Evolutionary conservation across 2,113 vertebrate genomes (phyloP), one percentile per base, ranked within the genome.

Genomic region (Balaeniceps rex): DNA sequence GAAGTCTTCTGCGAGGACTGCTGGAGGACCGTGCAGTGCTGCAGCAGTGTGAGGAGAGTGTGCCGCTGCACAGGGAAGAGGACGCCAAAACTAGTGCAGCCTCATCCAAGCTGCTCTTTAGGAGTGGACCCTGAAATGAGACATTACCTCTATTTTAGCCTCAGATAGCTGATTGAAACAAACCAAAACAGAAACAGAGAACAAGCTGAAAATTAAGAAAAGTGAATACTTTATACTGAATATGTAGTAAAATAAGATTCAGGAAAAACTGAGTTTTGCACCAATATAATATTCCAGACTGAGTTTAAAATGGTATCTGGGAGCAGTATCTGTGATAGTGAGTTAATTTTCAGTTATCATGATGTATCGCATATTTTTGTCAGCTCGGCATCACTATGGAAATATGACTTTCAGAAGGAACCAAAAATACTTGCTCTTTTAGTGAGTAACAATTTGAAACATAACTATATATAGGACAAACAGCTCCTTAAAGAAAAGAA

Each of bases 351-450:
- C 80, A 78, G 38, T 89, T 90, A 58, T 34, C 69, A 4, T 77
- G 49, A 65, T 85, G 74, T 83, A 87, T 81, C 80, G 75, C 88
- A 78, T 83, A 77, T 88, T 95, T 83, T 84, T 97, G 93, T 90
- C 93, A 91, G 92, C 68, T 91, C 19, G 60, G 80, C 55, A 96
- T 97, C 91, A 88, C 95, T 97, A 95, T 95, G 96, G 92, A 97
- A 97, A 97, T 97, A 75, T 52, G 90, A 90, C 94, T 95, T 97
- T 95, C 88, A 96, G 86, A 83, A 88, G 90, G 69, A 95, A 97
- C 95, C 88, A 97, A 97, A 96, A 96, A 97, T 97, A 97, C 95
- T 97, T 96, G 97, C 91, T 96, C 95, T 97, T 97, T 96, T 97
- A 91, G 90, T 91, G 91, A 97, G 93, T 83, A 96, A 91, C 95